Conservation (phyloP, 1,140 invertebrate species). For the Bombus fervidus region DNA sequence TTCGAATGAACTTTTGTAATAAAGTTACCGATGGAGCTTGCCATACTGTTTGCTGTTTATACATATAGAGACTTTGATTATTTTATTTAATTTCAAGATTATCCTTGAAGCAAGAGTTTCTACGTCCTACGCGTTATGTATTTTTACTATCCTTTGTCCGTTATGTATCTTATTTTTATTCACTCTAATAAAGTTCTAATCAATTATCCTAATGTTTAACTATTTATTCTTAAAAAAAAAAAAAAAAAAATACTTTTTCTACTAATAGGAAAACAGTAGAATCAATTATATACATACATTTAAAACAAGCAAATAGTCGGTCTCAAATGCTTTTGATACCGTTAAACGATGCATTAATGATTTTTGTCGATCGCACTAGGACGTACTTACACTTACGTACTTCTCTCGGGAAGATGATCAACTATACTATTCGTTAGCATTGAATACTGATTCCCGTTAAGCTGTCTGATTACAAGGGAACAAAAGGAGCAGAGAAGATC, state of each 20-base stretch:
- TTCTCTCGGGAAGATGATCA: constrained; percentile 2
- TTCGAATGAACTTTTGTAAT: not conserved
- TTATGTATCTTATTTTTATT: no score
- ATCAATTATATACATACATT: not conserved
- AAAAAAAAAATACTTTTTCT: no score
- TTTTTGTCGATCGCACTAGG: not conserved
- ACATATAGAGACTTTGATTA: no score
- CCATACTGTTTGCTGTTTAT: not conserved
- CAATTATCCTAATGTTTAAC: not conserved
- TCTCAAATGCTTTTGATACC: not conserved
- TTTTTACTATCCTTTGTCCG: no score
- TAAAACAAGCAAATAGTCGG: not conserved
- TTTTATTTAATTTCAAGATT: not conserved
- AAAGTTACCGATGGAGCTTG: not conserved
- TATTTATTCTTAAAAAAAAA: not conserved
- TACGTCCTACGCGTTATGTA: not conserved
- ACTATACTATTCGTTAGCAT: constrained; percentile 7
- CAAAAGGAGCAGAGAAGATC: constrained; percentile 8
- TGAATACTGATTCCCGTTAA: constrained; percentile 31
- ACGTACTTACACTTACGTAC: not conserved
- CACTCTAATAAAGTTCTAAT: not conserved
- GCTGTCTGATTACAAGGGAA: constrained; percentile 35
- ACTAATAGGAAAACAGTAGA: no score
- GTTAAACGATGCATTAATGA: constrained; percentile 7
- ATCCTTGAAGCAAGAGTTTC: not conserved